Conservation (phyloP, 1,140 invertebrate genomes). For the Ooceraea biroi region DNA sequence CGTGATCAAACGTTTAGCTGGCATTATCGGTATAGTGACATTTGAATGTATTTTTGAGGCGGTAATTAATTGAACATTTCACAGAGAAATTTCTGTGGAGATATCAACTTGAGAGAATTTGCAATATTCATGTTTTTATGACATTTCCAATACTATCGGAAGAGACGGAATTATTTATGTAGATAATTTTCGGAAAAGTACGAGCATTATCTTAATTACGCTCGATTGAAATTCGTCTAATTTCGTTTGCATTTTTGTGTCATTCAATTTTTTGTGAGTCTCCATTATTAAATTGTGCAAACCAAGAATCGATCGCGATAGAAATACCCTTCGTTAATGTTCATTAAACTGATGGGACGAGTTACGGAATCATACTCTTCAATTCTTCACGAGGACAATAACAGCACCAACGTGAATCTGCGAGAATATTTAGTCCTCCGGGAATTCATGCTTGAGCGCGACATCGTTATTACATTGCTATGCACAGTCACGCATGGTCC, state of each 20-base stretch:
- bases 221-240: too few relatives aligned
- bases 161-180: too few relatives aligned
- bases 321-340: conserved; percentile 15
- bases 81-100: not conserved
- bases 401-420: conserved; percentile 1
- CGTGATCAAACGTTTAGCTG: not conserved
- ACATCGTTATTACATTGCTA: conserved; percentile 39
- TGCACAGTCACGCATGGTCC: conserved; percentile 35
- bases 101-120: not conserved
- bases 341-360: not conserved
- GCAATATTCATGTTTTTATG: too few relatives aligned
- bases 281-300: too few relatives aligned
- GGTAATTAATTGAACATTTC: conserved; percentile 1
- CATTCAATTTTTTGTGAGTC: too few relatives aligned
- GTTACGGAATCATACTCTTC: conserved; percentile 8
- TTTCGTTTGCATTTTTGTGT: too few relatives aligned
- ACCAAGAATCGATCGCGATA: not conserved
- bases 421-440: conserved; percentile 41
- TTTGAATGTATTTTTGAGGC: too few relatives aligned
- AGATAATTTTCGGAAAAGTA: too few relatives aligned
- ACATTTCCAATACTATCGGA: too few relatives aligned
- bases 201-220: too few relatives aligned
- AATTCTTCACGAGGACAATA: conserved; percentile 15
- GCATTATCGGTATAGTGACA: too few relatives aligned
- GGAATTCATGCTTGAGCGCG: conserved; percentile 27